phyloP scores from a whole-genome alignment of 2,797 vertebrate genomes.

The Hafferia zeledoni region DNA sequence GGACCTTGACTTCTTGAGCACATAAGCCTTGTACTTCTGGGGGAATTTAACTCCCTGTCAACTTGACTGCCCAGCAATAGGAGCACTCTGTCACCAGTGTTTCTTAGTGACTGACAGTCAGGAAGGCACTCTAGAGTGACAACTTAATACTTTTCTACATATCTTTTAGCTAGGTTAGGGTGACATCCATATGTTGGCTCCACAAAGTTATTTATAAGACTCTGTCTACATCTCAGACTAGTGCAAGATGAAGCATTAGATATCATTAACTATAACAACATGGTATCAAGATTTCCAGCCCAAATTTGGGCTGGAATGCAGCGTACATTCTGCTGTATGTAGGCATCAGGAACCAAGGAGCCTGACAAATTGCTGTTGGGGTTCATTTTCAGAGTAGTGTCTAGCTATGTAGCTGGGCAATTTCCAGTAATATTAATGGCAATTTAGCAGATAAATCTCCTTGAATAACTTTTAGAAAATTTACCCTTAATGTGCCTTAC shows the following conservation, averaged over 20 bases:
- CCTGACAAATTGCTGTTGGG: not conserved
- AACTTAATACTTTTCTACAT: not conserved
- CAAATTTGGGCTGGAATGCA: not conserved
- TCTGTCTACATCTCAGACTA: not conserved
- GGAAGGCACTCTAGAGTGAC: not conserved
- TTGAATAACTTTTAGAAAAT: conserved; percentile 47
- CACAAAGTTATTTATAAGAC: not conserved
- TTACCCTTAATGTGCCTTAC: conserved; percentile 47
- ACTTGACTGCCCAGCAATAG: not conserved
- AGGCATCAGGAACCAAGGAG: not conserved
- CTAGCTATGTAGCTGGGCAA: not conserved
- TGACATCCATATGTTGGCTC: not conserved
- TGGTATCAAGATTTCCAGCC: not conserved
- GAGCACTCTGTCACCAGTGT: not conserved
- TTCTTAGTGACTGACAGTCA: not conserved
- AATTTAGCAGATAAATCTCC: conserved; percentile 51
- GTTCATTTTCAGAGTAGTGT: not conserved
- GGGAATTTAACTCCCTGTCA: not conserved
- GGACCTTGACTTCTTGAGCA: not conserved
- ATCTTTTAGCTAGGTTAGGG: not conserved
- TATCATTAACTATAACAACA: not conserved
- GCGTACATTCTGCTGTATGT: not conserved
- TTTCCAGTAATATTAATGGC: conserved; percentile 44
- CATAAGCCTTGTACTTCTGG: not conserved
- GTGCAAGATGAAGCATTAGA: not conserved